Conservation (phyloP, 2,888 invertebrate genomes). For the Lasioglossum marginatum region DNA sequence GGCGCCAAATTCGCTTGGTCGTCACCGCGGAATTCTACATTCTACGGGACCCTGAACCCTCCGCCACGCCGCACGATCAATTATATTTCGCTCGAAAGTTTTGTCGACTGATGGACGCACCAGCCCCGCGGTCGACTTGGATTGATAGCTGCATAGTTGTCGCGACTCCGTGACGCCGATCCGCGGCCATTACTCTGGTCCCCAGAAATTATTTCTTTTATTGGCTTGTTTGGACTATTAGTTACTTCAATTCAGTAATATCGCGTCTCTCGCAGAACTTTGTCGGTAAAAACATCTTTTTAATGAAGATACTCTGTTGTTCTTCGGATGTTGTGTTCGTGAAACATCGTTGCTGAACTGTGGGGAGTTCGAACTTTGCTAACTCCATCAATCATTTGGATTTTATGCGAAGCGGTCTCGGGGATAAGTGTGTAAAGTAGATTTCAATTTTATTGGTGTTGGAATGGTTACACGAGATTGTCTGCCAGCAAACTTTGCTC, state of each 20-base stretch:
- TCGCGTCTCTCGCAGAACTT: too few relatives aligned
- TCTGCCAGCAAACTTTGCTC: background rate
- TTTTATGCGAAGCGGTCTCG: background rate
- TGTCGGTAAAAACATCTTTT: too few relatives aligned
- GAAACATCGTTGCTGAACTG: background rate
- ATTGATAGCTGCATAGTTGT: conserved; percentile 11
- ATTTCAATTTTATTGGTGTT: background rate
- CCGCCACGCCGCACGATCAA: background rate
- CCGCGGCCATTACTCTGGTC: background rate
- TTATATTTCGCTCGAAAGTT: conserved; percentile 7
- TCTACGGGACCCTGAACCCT: background rate
- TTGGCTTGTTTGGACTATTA: background rate
- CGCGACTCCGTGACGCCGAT: background rate
- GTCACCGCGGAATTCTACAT: conserved; percentile 49
- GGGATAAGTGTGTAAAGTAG: background rate
- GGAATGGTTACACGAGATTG: background rate
- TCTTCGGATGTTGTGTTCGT: background rate
- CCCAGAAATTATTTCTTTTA: background rate
- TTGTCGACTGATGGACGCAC: background rate
- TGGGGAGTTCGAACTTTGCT: background rate
- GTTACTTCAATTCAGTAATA: background rate
- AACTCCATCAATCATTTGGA: background rate
- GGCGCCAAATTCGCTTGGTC: background rate
- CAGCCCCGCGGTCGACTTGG: background rate
- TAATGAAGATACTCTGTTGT: background rate